A percentile compares a stretch with the other conserved stretches of the same genome.
phyloP scores from a whole-genome alignment of 2,888 invertebrate species.

The Heliconius ismenius region DNA sequence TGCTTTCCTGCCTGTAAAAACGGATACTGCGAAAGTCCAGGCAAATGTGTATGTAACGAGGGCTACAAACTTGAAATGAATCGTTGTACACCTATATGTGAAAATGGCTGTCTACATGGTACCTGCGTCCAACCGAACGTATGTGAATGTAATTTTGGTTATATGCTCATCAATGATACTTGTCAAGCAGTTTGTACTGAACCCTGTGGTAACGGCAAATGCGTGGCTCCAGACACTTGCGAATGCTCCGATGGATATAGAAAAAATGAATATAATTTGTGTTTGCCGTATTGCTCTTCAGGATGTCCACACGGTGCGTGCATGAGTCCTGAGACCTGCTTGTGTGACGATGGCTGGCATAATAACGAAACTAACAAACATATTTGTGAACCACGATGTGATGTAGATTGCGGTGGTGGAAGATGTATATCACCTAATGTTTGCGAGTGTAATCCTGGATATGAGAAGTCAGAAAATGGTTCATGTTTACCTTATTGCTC shows the following conservation, averaged over 20 bases:
- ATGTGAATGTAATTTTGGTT: conserved; percentile 58
- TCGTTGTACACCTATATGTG: conserved; percentile 46
- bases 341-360: conserved; percentile 46
- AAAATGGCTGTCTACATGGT: conserved; percentile 46
- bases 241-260: conserved; percentile 69
- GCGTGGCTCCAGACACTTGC: conserved; percentile 73
- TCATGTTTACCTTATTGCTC: conserved; percentile 46
- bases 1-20: conserved; percentile 55
- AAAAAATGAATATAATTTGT: conserved; percentile 47
- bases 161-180: conserved; percentile 45
- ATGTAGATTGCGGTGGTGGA: conserved; percentile 57
- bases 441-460: conserved; percentile 65
- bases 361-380: conserved; percentile 25
- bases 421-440: conserved; percentile 69
- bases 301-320: conserved; percentile 52
- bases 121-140: conserved; percentile 54
- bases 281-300: conserved; percentile 51
- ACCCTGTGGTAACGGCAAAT: conserved; percentile 75
- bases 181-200: conserved; percentile 65
- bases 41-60: conserved; percentile 48
- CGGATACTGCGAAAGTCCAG: conserved; percentile 50
- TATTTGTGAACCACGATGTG: conserved; percentile 19
- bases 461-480: conserved; percentile 29
- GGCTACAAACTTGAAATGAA: conserved; percentile 41
- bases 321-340: conserved; percentile 49